Evolutionary conservation across 2,797 vertebrate genomes (phyloP).

Genomic region (Eospalax fontanierii): DNA sequence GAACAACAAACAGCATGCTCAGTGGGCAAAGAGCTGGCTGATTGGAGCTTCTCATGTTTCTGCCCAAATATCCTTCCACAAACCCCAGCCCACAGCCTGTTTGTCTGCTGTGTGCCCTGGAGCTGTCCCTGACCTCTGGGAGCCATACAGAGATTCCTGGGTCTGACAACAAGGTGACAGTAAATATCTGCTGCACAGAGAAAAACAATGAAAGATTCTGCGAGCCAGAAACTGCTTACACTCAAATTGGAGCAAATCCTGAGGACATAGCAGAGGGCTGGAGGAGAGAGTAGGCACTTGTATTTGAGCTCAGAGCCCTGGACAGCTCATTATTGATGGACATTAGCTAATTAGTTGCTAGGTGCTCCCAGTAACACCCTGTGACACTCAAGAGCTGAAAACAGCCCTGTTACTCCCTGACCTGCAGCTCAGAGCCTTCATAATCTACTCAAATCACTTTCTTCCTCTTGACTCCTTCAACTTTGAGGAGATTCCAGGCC

Average conservation of each 20-base stretch:
- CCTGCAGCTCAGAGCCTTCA: not conserved
- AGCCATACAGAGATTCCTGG: not conserved
- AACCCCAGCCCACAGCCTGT: not conserved
- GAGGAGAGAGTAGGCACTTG: not conserved
- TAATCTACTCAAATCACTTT: not conserved
- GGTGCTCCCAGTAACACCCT: no score
- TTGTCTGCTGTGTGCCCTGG: slow-evolving; percentile 4
- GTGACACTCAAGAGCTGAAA: not conserved
- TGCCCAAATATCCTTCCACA: slow-evolving; percentile 41
- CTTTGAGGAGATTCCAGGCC: slow-evolving; percentile 49
- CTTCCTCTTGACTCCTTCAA: not conserved
- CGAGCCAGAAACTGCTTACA: slow-evolving; percentile 10
- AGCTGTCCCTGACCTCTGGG: slow-evolving; percentile 10
- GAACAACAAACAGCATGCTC: slow-evolving; percentile 62
- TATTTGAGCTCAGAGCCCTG: not conserved
- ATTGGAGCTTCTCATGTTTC: slow-evolving; percentile 71
- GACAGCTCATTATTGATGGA: not conserved
- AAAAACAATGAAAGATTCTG: not conserved
- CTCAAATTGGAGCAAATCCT: no score
- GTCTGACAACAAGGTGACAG: slow-evolving; percentile 53
- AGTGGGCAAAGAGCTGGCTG: slow-evolving; percentile 5
- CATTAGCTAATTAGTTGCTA: not conserved
- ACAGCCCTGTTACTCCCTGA: not conserved
- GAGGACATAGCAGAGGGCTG: no score
- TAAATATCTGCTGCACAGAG: not conserved